Conservation (phyloP, 2,113 vertebrate species). For the Hypanus sabinus region DNA sequence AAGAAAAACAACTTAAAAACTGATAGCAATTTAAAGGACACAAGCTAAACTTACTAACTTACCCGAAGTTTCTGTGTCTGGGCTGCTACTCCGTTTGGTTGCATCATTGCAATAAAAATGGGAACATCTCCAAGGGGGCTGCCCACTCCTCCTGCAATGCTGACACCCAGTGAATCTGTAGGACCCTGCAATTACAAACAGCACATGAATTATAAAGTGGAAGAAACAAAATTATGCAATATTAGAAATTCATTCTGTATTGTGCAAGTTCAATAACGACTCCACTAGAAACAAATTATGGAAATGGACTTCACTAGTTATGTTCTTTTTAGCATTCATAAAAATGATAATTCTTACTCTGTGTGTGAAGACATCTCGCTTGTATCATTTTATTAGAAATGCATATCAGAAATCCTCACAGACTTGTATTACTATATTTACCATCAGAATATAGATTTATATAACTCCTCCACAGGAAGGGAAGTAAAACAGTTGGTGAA, state of each 20-base stretch:
- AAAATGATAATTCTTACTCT: too few species aligned
- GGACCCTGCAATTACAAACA: slow-evolving; percentile 56
- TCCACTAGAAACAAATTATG: too few species aligned
- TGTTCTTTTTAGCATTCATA: too few species aligned
- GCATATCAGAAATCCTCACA: background rate
- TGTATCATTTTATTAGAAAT: background rate
- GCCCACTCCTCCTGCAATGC: slow-evolving; percentile 90
- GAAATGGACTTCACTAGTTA: too few species aligned
- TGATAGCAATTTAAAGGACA: background rate
- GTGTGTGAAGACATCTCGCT: background rate
- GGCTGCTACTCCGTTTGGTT: slow-evolving; percentile 82
- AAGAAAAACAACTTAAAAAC: background rate
- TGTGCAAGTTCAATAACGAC: too few species aligned
- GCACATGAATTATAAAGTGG: background rate
- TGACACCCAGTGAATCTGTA: slow-evolving; percentile 79
- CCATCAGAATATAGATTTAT: background rate
- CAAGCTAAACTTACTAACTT: slow-evolving; percentile 40
- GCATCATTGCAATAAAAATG: slow-evolving; percentile 98
- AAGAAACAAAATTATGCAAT: background rate
- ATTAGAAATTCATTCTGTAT: too few species aligned
- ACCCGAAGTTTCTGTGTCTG: slow-evolving; percentile 90
- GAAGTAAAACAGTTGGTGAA: background rate
- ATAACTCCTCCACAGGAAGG: background rate
- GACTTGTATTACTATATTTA: background rate
- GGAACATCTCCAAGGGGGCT: slow-evolving; percentile 93